phyloP scores from a whole-genome alignment of 2,113 vertebrate species.

The Hippoglossus stenolepis region DNA sequence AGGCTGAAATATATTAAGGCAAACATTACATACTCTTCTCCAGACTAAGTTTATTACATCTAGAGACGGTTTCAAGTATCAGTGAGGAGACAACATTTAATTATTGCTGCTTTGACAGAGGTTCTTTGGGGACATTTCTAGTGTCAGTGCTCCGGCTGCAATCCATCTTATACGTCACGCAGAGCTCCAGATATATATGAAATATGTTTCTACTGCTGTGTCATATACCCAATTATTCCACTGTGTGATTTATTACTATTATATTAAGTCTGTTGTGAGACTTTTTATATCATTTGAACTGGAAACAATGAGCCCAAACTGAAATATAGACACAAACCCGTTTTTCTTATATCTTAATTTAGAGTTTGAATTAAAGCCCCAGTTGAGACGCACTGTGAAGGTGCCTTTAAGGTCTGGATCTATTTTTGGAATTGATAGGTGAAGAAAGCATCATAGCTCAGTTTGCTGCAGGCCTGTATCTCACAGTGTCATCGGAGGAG shows the following conservation, averaged over 20 bases:
- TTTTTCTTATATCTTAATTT: neutral
- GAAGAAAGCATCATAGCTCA: conserved; percentile 29
- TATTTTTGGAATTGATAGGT: conserved; percentile 19
- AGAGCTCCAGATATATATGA: neutral
- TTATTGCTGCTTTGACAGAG: conserved; percentile 19
- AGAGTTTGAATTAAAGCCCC: neutral
- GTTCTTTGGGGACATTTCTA: neutral
- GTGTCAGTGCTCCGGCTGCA: neutral
- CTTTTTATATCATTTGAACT: neutral
- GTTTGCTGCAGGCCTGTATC: conserved; percentile 34
- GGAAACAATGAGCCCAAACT: neutral
- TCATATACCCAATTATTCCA: neutral
- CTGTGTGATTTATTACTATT: neutral
- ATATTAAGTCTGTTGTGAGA: too few species aligned
- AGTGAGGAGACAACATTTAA: neutral
- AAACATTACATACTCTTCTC: neutral
- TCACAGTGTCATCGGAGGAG: conserved; percentile 18
- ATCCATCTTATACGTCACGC: neutral
- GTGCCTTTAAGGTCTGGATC: conserved; percentile 19
- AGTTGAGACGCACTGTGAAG: neutral
- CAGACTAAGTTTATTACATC: neutral
- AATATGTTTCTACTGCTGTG: neutral
- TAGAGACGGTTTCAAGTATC: neutral
- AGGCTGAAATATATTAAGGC: neutral
- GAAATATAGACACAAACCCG: neutral